These are phyloP conservation scores for Thinocorus orbignyianus DNA, from an alignment of 2,113 vertebrate genomes.

Conservation along the genomic window DNA sequence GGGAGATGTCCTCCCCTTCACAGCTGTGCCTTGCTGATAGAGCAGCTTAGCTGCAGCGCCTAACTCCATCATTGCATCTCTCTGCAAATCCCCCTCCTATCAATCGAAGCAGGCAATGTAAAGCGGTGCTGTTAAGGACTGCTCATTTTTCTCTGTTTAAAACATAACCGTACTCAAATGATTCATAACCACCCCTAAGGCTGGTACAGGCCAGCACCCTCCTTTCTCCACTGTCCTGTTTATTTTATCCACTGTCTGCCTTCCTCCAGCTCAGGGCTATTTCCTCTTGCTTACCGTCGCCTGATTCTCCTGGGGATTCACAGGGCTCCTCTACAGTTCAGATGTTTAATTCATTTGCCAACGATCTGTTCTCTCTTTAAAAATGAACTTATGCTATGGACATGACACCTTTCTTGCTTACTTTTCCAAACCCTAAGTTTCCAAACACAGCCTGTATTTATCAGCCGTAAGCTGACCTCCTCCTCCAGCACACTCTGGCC, in stretches of 20 bases:
- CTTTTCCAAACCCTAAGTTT: not conserved
- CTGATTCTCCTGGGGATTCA: not conserved
- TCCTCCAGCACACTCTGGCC: not conserved
- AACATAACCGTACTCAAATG: not conserved
- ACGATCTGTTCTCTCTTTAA: not conserved
- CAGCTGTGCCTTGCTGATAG: not conserved
- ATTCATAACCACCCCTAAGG: slow-evolving; percentile 26
- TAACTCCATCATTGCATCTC: not conserved
- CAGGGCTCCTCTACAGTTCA: not conserved
- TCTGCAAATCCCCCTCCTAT: not conserved
- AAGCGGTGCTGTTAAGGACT: not conserved
- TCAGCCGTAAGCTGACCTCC: not conserved
- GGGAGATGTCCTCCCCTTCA: not conserved
- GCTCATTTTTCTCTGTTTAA: slow-evolving; percentile 45
- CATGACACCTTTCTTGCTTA: not conserved
- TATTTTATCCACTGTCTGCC: not conserved
- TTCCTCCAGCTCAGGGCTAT: slow-evolving; percentile 12
- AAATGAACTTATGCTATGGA: not conserved
- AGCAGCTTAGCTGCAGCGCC: not conserved
- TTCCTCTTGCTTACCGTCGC: not conserved
- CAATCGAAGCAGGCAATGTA: not conserved
- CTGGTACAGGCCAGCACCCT: accelerated
- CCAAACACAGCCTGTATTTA: not conserved
- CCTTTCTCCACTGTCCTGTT: not conserved
- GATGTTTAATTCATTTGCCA: slow-evolving; percentile 42